Percentiles rank a stretch among this genome's conserved stretches.
These are phyloP conservation scores for Buathra laborator DNA, from an alignment of 2,888 invertebrate species.

Conservation along the genomic window DNA sequence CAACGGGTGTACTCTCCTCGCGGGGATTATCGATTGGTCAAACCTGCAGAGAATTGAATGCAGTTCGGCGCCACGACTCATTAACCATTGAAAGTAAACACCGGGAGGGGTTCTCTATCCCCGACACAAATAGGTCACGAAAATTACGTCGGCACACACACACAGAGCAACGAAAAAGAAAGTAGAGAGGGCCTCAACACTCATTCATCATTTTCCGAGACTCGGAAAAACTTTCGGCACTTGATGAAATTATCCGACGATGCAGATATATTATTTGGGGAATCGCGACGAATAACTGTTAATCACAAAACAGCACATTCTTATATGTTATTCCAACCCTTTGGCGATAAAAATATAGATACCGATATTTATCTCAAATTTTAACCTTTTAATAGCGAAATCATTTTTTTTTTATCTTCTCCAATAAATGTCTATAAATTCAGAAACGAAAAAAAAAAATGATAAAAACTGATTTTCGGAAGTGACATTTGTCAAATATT, in stretches of 20 bases:
- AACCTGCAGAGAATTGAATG: conserved; percentile 63
- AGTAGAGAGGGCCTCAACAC: conserved; percentile 25
- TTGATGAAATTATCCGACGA: conserved; percentile 2
- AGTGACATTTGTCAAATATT: too few species aligned
- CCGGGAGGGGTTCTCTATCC: conserved; percentile 38
- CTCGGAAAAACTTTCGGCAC: neutral
- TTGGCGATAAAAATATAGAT: neutral
- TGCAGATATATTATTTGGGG: neutral
- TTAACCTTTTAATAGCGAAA: too few species aligned
- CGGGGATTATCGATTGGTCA: conserved; percentile 76
- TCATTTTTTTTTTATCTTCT: too few species aligned
- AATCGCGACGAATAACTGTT: neutral
- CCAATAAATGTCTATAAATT: too few species aligned
- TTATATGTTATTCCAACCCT: neutral
- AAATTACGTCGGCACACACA: conserved; percentile 36
- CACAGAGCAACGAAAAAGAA: conserved; percentile 4
- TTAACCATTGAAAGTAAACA: conserved; percentile 80
- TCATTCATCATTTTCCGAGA: conserved; percentile 59
- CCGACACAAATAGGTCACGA: conserved; percentile 57
- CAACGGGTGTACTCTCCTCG: conserved; percentile 31
- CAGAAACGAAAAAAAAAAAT: too few species aligned
- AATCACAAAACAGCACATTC: neutral
- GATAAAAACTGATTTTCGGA: too few species aligned
- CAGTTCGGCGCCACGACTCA: conserved; percentile 76
- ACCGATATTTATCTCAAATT: neutral